These are phyloP conservation scores for Cryptotis parvus DNA, from an alignment of 2,113 vertebrate species.

Conservation along the genomic window DNA sequence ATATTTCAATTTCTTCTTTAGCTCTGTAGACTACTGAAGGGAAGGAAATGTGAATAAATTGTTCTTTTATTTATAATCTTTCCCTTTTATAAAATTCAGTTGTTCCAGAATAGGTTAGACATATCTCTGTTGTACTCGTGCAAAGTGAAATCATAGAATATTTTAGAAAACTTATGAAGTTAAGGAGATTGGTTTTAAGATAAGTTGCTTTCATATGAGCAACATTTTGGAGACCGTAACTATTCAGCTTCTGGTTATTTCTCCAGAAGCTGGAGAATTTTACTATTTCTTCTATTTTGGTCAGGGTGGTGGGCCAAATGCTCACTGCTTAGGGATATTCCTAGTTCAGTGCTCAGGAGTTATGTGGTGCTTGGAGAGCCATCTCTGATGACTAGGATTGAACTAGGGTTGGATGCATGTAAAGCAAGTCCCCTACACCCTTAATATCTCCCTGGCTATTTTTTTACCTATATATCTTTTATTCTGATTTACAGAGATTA, in stretches of 20 bases:
- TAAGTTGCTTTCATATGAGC: background rate
- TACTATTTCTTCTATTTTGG: background rate
- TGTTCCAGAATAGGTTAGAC: conserved; percentile 69
- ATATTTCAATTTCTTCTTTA: conserved; percentile 65
- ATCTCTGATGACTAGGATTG: too few relatives aligned
- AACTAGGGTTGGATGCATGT: too few relatives aligned
- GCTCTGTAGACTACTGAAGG: conserved; percentile 76
- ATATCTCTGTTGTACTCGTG: conserved; percentile 57
- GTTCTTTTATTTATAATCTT: conserved; percentile 79
- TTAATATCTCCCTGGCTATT: background rate
- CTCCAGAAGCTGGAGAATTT: too few relatives aligned
- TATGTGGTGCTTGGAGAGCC: too few relatives aligned
- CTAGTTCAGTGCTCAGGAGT: too few relatives aligned
- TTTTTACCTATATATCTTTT: conserved; percentile 19
- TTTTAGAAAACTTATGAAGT: conserved; percentile 32
- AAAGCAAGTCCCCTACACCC: too few relatives aligned
- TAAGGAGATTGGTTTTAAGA: conserved; percentile 29
- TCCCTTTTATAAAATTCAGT: conserved; percentile 69
- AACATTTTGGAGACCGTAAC: conserved; percentile 37
- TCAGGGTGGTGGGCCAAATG: too few relatives aligned
- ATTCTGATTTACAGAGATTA: background rate
- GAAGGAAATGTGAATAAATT: conserved; percentile 71
- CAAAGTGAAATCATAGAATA: conserved; percentile 78
- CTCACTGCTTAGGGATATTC: too few relatives aligned
- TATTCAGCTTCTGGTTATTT: conserved; percentile 30